These are phyloP conservation scores for Drepanosiphum platanoidis DNA, from an alignment of 2,888 invertebrate genomes.

Conservation along the genomic window DNA sequence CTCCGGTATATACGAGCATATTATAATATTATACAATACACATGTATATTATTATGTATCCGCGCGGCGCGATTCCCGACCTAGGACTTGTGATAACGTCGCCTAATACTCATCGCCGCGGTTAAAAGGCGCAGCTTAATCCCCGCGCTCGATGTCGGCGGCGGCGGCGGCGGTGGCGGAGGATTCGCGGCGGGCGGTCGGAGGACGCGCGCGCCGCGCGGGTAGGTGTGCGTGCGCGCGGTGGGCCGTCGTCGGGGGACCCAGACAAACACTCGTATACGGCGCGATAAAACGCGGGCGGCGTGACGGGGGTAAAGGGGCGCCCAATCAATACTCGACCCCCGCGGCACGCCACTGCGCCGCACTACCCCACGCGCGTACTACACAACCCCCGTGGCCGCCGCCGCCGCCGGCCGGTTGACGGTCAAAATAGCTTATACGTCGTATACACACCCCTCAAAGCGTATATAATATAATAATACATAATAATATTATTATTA, in stretches of 20 bases:
- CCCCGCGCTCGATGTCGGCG: constrained; percentile 18
- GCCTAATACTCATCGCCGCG: neutral
- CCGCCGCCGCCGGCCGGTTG: constrained; percentile 26
- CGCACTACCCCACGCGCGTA: neutral
- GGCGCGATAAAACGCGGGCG: constrained; percentile 9
- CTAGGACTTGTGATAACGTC: constrained; percentile 33
- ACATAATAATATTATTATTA: too few relatives aligned
- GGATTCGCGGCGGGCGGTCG: neutral
- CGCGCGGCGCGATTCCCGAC: constrained; percentile 23
- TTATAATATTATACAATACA: too few relatives aligned
- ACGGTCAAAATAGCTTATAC: constrained; percentile 53
- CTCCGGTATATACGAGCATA: too few relatives aligned
- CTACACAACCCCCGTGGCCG: neutral
- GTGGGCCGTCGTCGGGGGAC: constrained; percentile 10
- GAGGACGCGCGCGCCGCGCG: too few relatives aligned
- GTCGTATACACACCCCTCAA: neutral
- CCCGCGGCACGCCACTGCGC: constrained; percentile 37
- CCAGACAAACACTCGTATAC: constrained; percentile 55
- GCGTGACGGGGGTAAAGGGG: constrained; percentile 16
- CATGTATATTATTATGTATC: too few relatives aligned
- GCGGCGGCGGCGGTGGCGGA: neutral
- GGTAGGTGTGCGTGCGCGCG: neutral
- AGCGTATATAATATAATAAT: too few relatives aligned
- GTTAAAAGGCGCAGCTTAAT: constrained; percentile 39
- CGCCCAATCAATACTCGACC: constrained; percentile 61